These are phyloP conservation scores for Oreochromis mossambicus DNA, from an alignment of 2,797 vertebrate genomes.

Conservation along the genomic window DNA sequence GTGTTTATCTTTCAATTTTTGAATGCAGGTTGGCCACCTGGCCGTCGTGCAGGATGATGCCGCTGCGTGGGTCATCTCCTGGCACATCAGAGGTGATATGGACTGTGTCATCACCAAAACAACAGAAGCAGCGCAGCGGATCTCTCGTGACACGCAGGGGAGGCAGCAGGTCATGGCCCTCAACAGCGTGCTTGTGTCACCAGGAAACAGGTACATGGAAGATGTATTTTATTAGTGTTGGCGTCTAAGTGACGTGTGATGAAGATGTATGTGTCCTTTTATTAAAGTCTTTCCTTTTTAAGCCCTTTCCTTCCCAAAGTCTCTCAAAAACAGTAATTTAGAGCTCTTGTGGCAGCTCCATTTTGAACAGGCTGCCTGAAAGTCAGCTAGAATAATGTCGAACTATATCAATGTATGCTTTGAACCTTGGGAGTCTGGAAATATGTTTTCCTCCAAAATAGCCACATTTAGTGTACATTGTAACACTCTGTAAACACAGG, in stretches of 20 bases:
- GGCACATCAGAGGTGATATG: slow-evolving; percentile 89
- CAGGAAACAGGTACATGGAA: slow-evolving; percentile 68
- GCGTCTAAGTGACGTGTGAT: neutral
- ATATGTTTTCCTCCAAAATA: neutral
- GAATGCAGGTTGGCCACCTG: slow-evolving; percentile 84
- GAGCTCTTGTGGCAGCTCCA: neutral
- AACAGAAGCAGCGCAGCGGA: slow-evolving; percentile 76
- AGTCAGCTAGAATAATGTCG: neutral
- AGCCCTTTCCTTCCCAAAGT: neutral
- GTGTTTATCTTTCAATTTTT: neutral
- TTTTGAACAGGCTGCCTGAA: neutral
- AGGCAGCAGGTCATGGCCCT: slow-evolving; percentile 87
- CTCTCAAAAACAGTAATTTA: slow-evolving; percentile 30
- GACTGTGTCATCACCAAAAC: slow-evolving; percentile 89
- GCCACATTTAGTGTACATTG: neutral
- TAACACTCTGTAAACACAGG: neutral
- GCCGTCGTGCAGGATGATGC: slow-evolving; percentile 82
- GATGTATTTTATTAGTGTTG: neutral
- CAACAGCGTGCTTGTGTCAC: slow-evolving; percentile 78
- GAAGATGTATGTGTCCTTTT: neutral
- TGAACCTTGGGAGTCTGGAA: neutral
- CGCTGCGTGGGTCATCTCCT: slow-evolving; percentile 87
- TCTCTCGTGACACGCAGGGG: slow-evolving; percentile 80
- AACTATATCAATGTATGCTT: neutral
- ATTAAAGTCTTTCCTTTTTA: slow-evolving; percentile 29